Base-by-base conservation (phyloP, 2,797 vertebrate genomes). In the Moxostoma hubbsi region DNA sequence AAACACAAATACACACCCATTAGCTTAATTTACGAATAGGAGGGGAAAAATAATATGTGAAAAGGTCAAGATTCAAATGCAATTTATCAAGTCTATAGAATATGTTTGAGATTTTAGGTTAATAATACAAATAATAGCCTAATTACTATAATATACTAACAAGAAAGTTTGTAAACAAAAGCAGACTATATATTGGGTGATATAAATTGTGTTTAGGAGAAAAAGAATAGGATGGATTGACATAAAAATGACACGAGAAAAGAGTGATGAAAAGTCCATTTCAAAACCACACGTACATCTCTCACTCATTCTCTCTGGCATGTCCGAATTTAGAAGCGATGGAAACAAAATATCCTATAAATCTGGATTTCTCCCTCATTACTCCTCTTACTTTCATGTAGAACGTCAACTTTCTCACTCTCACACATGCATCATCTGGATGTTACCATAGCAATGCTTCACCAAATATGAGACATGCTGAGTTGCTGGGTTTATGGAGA, bases 391-490 rank as follows among this genome's bases (percentile, higher is more conserved):
- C 11, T 63, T 63, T 46, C 12, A 63, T 46, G 61, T 7, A 45
- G 61, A 63, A 63, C 36, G 2, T 36, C 36, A 36, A 36, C 36
- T 36, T 36, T 36, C 36, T 36, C 36, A 36, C 11, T 53, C 51
- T 53, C 10, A 62, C 36, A 62, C 9, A 16, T n/a, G 24, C 58
- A 63, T 63, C 61, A 3, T 63, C 61, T 43, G 13, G 12, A 45
- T 3, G 13, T 63, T 46, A 46, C 61, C 61, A 63, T 63, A 63
- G 61, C 36, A 63, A 63, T 12, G 9, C 61, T 46, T 63, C 2
- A 13, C 61, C 61, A 45, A 36, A 63, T 63, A 63, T 63, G 61
- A 63, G 61, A 36, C 61, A 63, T 63, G 61, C 61, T 63, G 61
- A 63, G 67, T 71, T 36, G 36, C 36, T 36, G 36, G 36, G 36